Evolutionary conservation across 2,113 vertebrate species (phyloP).

Genomic region (Paramisgurnus dabryanus): DNA sequence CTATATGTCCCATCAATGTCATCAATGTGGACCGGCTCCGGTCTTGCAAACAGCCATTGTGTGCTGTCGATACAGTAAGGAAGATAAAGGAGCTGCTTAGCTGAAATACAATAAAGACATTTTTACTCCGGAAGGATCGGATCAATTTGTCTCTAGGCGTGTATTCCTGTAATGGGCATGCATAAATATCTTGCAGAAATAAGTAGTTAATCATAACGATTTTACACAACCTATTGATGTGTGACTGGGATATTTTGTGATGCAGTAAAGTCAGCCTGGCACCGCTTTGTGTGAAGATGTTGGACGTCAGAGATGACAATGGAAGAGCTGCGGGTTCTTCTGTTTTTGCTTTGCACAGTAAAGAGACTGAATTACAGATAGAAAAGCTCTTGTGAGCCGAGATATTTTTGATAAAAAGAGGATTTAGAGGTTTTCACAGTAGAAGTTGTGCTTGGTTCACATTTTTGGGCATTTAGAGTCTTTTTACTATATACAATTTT

Average conservation of each 20-base stretch:
- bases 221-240: slow-evolving; percentile 44
- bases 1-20: slow-evolving; percentile 18
- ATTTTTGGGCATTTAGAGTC: neutral
- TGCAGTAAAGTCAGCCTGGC: slow-evolving; percentile 38
- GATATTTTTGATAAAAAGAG: neutral
- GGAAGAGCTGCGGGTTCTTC: neutral
- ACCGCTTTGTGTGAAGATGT: neutral
- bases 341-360: neutral
- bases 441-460: neutral
- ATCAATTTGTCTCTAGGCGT: slow-evolving; percentile 66
- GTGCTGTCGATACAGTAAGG: slow-evolving; percentile 65
- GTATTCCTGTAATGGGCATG: slow-evolving; percentile 71
- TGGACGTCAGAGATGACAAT: neutral
- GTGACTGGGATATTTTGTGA: slow-evolving; percentile 37
- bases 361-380: neutral
- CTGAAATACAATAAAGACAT: slow-evolving; percentile 75
- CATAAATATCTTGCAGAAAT: slow-evolving; percentile 62
- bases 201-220: slow-evolving; percentile 56
- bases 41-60: slow-evolving; percentile 39
- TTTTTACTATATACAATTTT: neutral
- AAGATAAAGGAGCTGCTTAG: slow-evolving; percentile 71
- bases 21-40: slow-evolving; percentile 18
- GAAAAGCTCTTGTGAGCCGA: neutral
- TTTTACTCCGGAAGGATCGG: slow-evolving; percentile 59
- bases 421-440: neutral